Evolutionary conservation across 1,140 invertebrate species (phyloP).

Genomic region (Trachymyrmex cornetzi): DNA sequence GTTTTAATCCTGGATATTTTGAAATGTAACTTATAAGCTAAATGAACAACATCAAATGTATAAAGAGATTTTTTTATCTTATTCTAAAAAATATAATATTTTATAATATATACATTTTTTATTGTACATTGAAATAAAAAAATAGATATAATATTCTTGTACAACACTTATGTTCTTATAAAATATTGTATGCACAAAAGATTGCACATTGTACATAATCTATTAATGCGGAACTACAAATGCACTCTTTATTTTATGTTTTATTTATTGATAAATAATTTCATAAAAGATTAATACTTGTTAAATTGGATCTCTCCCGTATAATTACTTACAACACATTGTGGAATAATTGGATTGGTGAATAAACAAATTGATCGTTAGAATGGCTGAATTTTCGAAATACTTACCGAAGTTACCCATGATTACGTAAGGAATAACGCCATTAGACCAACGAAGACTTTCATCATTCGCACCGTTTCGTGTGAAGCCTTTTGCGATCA

Average conservation of each 20-base stretch:
- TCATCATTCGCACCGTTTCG: neutral
- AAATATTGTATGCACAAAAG: no score
- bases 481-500: constrained; percentile 76
- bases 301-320: neutral
- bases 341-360: neutral
- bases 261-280: neutral
- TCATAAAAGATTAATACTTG: neutral
- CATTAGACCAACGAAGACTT: neutral
- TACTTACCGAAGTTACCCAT: constrained; percentile 89
- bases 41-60: neutral
- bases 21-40: neutral
- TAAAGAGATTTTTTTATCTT: no score
- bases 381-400: neutral
- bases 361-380: neutral
- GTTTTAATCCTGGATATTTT: neutral
- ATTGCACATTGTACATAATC: no score
- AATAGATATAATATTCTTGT: no score
- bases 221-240: no score
- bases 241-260: no score
- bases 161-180: no score
- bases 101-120: no score
- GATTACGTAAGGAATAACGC: constrained; percentile 90
- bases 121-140: no score
- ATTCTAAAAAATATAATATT: no score
- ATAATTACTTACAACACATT: neutral